These are phyloP conservation scores for Ceraclea dissimilis DNA, from an alignment of 2,888 invertebrate species.

Conservation along the genomic window DNA sequence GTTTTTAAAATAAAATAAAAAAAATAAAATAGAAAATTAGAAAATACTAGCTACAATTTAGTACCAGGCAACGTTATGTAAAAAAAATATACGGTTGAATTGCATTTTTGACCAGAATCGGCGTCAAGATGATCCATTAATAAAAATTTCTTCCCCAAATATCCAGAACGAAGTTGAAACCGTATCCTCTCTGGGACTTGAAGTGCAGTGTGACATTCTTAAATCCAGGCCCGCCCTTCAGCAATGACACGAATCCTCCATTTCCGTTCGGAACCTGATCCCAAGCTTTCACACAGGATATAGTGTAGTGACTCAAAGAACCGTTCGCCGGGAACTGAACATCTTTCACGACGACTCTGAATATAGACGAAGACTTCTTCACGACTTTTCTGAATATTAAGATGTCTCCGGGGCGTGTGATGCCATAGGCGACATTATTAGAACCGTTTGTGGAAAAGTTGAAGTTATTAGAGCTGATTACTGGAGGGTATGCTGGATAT, in stretches of 20 bases:
- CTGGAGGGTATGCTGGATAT: conserved; percentile 3
- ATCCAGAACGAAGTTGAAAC: conserved; percentile 31
- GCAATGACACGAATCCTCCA: conserved; percentile 30
- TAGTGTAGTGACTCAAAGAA: conserved; percentile 21
- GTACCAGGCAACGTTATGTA: no score
- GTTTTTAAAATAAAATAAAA: no score
- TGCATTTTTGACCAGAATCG: no score
- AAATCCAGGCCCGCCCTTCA: conserved; percentile 31
- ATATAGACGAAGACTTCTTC: conserved; percentile 23
- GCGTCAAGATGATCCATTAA: no score
- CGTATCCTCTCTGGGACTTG: conserved; percentile 31
- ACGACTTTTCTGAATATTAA: conserved; percentile 16
- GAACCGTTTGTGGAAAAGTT: conserved; percentile 19
- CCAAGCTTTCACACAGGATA: conserved; percentile 30
- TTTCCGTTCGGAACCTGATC: conserved; percentile 32
- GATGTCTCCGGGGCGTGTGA: conserved; percentile 3
- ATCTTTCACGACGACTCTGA: conserved; percentile 24
- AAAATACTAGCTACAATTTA: no score
- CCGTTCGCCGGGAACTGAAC: conserved; percentile 26
- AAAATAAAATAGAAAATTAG: no score
- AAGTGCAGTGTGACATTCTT: conserved; percentile 30
- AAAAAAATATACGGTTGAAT: no score
- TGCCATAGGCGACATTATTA: conserved; percentile 17
- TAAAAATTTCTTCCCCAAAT: conserved; percentile 27
- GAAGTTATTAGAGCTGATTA: conserved; percentile 3